These are phyloP conservation scores for Hippocampus kuda DNA, from an alignment of 2,797 vertebrate species.

Conservation along the genomic window DNA sequence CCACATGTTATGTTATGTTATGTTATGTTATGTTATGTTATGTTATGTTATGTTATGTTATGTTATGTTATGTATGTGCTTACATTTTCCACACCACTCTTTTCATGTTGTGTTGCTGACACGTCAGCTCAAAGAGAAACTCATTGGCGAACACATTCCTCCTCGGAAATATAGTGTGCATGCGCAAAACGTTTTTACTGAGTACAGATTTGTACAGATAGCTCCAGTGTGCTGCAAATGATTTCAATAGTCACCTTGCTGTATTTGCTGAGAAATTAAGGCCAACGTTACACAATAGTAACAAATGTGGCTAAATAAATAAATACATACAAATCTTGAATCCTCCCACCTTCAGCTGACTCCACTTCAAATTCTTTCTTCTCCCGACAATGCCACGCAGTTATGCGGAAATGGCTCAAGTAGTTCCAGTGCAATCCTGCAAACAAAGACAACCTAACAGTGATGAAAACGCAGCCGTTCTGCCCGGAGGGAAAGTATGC, in stretches of 20 bases:
- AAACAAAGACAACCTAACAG: neutral
- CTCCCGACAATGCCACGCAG: neutral
- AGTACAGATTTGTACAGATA: neutral
- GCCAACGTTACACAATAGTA: neutral
- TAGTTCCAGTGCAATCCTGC: neutral
- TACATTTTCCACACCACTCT: conserved; percentile 25
- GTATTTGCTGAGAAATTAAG: too few relatives aligned
- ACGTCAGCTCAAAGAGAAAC: conserved; percentile 8
- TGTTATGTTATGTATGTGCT: neutral
- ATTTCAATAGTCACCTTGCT: too few relatives aligned
- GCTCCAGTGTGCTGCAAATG: too few relatives aligned
- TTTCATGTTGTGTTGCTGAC: conserved; percentile 13
- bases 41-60: conserved; percentile 9
- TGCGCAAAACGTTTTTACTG: neutral
- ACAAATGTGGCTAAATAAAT: neutral
- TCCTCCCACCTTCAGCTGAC: neutral
- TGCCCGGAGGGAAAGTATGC: neutral
- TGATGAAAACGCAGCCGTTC: neutral
- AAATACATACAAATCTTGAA: neutral
- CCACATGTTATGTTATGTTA: conserved; percentile 19
- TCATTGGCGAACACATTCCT: neutral
- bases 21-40: conserved; percentile 16
- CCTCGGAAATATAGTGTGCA: neutral
- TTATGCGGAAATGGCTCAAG: neutral
- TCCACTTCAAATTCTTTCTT: neutral